These are phyloP conservation scores for Deroplatys truncata DNA, from an alignment of 2,888 invertebrate genomes.

Conservation along the genomic window DNA sequence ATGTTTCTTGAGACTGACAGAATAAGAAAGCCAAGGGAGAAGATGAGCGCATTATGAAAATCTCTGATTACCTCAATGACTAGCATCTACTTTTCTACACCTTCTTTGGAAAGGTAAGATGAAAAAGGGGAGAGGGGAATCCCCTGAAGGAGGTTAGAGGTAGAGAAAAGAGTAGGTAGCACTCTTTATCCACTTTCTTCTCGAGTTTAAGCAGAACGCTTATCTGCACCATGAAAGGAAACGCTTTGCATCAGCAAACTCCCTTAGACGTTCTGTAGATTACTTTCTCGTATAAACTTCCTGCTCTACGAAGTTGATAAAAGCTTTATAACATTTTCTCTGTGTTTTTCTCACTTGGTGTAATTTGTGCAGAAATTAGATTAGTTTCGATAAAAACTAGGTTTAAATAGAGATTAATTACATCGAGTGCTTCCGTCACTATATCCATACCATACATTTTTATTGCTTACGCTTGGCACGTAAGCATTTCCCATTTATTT, in stretches of 20 bases:
- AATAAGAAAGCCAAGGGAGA: not conserved
- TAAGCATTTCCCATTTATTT: too few species aligned
- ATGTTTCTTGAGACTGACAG: not conserved
- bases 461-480: too few species aligned
- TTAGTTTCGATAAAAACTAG: too few species aligned
- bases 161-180: not conserved
- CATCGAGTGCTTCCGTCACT: fast-evolving
- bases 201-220: not conserved
- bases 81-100: not conserved
- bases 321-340: too few species aligned
- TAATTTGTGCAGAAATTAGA: too few species aligned
- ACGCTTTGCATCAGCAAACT: too few species aligned
- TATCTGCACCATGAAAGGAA: not conserved
- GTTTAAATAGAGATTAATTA: too few species aligned
- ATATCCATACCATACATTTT: too few species aligned
- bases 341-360: too few species aligned
- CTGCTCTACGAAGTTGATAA: too few species aligned
- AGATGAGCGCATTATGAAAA: not conserved
- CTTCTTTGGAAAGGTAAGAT: not conserved
- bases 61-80: not conserved
- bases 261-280: too few species aligned
- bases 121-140: not conserved
- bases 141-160: not conserved
- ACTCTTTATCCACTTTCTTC: not conserved
- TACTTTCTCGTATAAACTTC: too few species aligned